phyloP scores from a whole-genome alignment of 2,797 vertebrate genomes.

The Acrossocheilus fasciatus region DNA sequence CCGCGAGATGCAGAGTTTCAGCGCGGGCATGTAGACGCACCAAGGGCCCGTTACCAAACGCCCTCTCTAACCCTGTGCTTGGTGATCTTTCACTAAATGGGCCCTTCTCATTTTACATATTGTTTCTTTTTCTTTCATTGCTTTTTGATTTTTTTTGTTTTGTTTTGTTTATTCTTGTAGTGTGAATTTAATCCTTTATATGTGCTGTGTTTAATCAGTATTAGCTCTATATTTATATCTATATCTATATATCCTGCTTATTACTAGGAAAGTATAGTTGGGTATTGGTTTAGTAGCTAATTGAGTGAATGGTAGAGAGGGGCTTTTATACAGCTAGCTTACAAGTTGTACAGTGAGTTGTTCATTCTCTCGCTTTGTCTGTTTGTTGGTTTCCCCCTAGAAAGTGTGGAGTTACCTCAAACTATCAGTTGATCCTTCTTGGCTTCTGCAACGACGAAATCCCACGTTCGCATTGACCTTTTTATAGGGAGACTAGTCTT shows the following conservation, averaged over 20 bases:
- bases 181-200: conserved; percentile 88
- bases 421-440: conserved; percentile 63
- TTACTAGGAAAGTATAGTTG: conserved; percentile 87
- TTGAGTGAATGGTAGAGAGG: conserved; percentile 79
- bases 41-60: not conserved
- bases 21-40: conserved; percentile 88
- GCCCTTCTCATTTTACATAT: conserved; percentile 62
- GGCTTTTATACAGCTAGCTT: conserved; percentile 84
- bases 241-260: conserved; percentile 90
- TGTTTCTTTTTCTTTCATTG: conserved; percentile 55
- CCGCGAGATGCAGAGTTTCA: conserved; percentile 96
- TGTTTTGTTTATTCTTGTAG: conserved; percentile 80
- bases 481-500: conserved; percentile 67
- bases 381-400: conserved; percentile 61
- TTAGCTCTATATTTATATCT: conserved; percentile 90
- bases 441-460: conserved; percentile 63
- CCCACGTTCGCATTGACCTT: conserved; percentile 58
- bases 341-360: conserved; percentile 48
- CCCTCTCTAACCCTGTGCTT: conserved; percentile 50
- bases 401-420: conserved; percentile 62
- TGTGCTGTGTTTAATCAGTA: conserved; percentile 93
- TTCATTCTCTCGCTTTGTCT: conserved; percentile 56
- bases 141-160: conserved; percentile 68
- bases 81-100: conserved; percentile 53
- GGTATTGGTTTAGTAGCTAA: conserved; percentile 88